Percentiles rank a stretch among this genome's conserved stretches.
These are phyloP conservation scores for Sander vitreus DNA, from an alignment of 2,113 vertebrate genomes.

Conservation along the genomic window DNA sequence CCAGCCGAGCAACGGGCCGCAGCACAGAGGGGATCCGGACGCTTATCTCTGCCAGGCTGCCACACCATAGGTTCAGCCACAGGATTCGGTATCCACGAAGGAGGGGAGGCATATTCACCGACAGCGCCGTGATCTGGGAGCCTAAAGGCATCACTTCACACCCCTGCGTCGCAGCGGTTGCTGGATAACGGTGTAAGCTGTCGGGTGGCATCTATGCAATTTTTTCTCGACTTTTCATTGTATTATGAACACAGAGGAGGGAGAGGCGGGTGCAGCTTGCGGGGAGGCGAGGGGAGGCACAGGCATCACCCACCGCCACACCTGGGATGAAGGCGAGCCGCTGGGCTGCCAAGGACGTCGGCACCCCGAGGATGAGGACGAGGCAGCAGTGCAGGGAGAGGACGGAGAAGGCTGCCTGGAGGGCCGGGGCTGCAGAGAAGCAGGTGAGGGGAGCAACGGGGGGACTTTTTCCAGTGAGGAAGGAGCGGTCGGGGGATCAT, in stretches of 20 bases:
- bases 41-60: constrained; percentile 34
- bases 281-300: constrained; percentile 61
- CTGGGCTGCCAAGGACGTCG: constrained; percentile 54
- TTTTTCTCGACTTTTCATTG: constrained; percentile 47
- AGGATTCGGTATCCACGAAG: neutral
- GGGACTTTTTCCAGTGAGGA: constrained; percentile 55
- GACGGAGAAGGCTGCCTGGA: constrained; percentile 4
- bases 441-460: constrained; percentile 32
- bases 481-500: constrained; percentile 54
- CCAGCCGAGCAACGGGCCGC: constrained; percentile 35
- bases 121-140: constrained; percentile 28
- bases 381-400: constrained; percentile 2
- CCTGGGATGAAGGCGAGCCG: constrained; percentile 61
- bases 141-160: constrained; percentile 17
- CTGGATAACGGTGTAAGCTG: constrained; percentile 2
- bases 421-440: constrained; percentile 47
- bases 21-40: constrained; percentile 44
- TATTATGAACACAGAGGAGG: constrained; percentile 73
- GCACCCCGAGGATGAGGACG: constrained; percentile 27
- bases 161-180: constrained; percentile 29
- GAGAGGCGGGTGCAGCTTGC: constrained; percentile 66
- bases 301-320: constrained; percentile 48
- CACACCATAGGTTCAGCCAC: constrained; percentile 31
- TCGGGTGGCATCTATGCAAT: constrained; percentile 60
- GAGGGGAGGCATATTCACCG: constrained; percentile 8